Conservation (phyloP, 1,140 invertebrate genomes). For the Nasonia vitripennis region DNA sequence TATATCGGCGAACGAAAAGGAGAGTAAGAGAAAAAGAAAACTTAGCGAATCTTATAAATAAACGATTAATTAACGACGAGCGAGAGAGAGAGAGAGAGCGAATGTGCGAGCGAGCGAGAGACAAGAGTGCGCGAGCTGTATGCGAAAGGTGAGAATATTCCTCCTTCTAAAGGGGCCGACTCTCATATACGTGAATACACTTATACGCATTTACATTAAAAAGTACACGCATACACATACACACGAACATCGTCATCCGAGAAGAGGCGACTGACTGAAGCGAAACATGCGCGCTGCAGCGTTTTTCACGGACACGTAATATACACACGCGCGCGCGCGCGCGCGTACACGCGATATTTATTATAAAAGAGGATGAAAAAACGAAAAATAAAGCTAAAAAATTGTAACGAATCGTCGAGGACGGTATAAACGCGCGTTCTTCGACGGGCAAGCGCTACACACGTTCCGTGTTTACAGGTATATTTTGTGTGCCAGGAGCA, state of each 20-base stretch:
- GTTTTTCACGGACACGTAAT: not conserved
- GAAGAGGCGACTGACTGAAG: conserved; percentile 39
- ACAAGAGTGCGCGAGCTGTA: not conserved
- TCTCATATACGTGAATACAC: not conserved
- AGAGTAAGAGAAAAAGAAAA: conserved; percentile 40
- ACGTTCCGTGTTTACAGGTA: conserved; percentile 69
- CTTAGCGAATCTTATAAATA: conserved; percentile 51
- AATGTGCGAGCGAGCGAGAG: no score
- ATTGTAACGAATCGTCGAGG: conserved; percentile 52
- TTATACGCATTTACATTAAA: not conserved
- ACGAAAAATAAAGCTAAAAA: conserved; percentile 32
- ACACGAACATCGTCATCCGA: conserved; percentile 15
- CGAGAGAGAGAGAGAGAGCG: not conserved
- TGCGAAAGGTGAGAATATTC: not conserved
- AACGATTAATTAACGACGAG: conserved; percentile 21
- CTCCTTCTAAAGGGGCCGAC: conserved; percentile 23
- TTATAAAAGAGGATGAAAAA: conserved; percentile 22
- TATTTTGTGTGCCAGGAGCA: conserved; percentile 69
- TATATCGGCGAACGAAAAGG: conserved; percentile 30
- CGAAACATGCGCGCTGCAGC: no score
- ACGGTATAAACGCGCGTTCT: not conserved
- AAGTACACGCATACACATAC: conserved; percentile 5
- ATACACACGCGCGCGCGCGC: no score
- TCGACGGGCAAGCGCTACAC: conserved; percentile 62
- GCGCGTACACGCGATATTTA: conserved; percentile 28